Evolutionary conservation across 1,140 invertebrate genomes (phyloP).

Genomic region (Caenorhabditis inopinata): DNA sequence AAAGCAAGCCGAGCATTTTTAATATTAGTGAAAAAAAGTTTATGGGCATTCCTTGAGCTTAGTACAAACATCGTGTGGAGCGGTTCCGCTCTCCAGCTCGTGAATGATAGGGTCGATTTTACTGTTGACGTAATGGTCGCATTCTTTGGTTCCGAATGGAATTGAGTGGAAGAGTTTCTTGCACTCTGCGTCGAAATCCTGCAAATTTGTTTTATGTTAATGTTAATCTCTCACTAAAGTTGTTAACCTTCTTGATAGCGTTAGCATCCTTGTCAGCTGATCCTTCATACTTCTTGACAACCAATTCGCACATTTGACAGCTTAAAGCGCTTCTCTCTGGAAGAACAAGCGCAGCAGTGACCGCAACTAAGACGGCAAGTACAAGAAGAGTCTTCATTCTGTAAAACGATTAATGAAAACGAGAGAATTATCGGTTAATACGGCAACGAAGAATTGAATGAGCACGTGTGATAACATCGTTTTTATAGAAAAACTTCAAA

Average conservation of each 20-base stretch:
- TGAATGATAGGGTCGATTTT: constrained; percentile 30
- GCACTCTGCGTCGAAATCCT: constrained; percentile 26
- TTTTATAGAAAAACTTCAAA: background rate
- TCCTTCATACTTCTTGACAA: background rate
- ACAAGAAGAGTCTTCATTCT: constrained; percentile 27
- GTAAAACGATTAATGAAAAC: background rate
- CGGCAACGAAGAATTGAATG: background rate
- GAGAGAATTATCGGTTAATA: background rate
- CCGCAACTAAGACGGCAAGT: constrained; percentile 3
- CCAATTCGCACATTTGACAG: constrained; percentile 15
- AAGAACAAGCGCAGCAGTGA: background rate
- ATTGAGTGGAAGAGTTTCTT: constrained; percentile 3
- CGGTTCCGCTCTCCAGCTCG: constrained; percentile 40
- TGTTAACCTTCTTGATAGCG: background rate
- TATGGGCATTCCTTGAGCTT: constrained; percentile 33
- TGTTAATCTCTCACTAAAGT: background rate
- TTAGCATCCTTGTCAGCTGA: constrained; percentile 8
- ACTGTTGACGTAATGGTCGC: constrained; percentile 15
- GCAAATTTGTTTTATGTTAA: background rate
- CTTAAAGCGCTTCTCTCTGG: constrained; percentile 4
- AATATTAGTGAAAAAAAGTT: too few relatives aligned
- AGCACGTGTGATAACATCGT: constrained; percentile 1
- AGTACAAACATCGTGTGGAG: constrained; percentile 41
- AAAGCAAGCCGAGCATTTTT: too few relatives aligned
- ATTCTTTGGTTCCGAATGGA: constrained; percentile 18